Evolutionary conservation across 2,888 invertebrate genomes (phyloP).

Genomic region (Agrenia bidenticulata): DNA sequence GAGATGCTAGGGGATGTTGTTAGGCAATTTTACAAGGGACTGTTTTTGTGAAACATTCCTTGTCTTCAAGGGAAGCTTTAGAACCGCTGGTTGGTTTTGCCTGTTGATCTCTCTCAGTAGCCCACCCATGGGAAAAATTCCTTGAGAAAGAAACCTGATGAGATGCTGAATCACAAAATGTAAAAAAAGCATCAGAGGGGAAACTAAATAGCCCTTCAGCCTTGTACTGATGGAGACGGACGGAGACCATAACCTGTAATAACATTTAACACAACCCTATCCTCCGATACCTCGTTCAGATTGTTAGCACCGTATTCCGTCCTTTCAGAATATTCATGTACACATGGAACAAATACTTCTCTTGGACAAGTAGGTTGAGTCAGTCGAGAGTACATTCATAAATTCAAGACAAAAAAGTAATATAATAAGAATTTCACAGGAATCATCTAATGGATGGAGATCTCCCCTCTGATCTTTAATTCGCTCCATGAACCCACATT

Average conservation of each 20-base stretch:
- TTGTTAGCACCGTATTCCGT: not conserved
- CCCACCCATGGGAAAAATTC: constrained; percentile 52
- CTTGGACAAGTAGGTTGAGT: constrained; percentile 10
- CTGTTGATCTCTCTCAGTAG: constrained; percentile 29
- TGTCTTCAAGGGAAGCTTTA: not conserved
- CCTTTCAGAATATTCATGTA: not conserved
- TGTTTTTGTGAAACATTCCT: constrained; percentile 13
- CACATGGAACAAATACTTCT: not conserved
- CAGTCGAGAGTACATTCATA: constrained; percentile 6
- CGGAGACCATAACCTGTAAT: constrained; percentile 42
- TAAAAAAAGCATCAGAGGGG: constrained; percentile 30
- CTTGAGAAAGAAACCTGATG: constrained; percentile 45
- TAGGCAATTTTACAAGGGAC: constrained; percentile 4
- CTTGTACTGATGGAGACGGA: constrained; percentile 11
- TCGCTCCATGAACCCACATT: constrained; percentile 7
- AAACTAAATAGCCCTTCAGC: constrained; percentile 38
- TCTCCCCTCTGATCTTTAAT: constrained; percentile 13
- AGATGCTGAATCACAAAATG: constrained; percentile 45
- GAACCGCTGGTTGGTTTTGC: constrained; percentile 6
- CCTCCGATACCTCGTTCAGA: not conserved
- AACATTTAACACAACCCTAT: constrained; percentile 23
- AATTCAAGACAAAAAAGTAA: not conserved
- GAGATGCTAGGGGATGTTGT: constrained; percentile 4
- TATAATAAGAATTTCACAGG: constrained; percentile 6
- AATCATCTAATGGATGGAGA: constrained; percentile 23